Evolutionary conservation across 1,140 invertebrate genomes (phyloP).

Genomic region (roundworm (Caenorhabditis elegans)): WBcel235 BX284603.4:5237001-5237500

Average conservation of each 20-base stretch:
- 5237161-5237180: constrained; percentile 38
- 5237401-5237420: constrained; percentile 31
- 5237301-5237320: constrained; percentile 26
- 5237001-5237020: neutral
- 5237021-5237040: neutral
- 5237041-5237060: constrained; percentile 58
- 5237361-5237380: constrained; percentile 36
- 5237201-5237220: constrained; percentile 35
- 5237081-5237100: constrained; percentile 42
- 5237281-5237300: constrained; percentile 8
- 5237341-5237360: neutral
- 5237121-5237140: constrained; percentile 42
- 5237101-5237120: constrained; percentile 7
- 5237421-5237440: constrained; percentile 40
- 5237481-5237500: too few relatives aligned
- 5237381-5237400: constrained; percentile 43
- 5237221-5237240: constrained; percentile 39
- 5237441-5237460: constrained; percentile 38
- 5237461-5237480: constrained; percentile 37
- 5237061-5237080: constrained; percentile 60
- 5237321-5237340: constrained; percentile 25
- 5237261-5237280: constrained; percentile 34
- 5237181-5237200: constrained; percentile 26
- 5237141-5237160: constrained; percentile 41
- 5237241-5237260: constrained; percentile 8